Conservation (phyloP, 2,113 vertebrate species). For the Engraulis encrasicolus region DNA sequence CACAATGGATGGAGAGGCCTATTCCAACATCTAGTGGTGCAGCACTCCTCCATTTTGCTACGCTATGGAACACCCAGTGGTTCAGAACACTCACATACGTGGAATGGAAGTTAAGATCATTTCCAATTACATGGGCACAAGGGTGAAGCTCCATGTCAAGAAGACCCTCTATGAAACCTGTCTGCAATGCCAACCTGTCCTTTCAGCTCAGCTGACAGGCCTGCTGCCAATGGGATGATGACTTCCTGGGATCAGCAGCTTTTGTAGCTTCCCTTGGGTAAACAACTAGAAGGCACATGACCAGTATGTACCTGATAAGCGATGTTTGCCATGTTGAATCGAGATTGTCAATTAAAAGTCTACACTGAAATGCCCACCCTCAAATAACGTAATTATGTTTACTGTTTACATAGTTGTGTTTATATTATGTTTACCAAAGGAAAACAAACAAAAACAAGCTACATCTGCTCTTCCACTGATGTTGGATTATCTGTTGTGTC, state of each 20-base stretch:
- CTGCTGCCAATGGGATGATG: slow-evolving; percentile 41
- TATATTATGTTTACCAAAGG: too few species aligned
- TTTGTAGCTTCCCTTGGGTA: slow-evolving; percentile 43
- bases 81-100: neutral
- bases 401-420: too few species aligned
- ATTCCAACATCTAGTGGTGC: too few species aligned
- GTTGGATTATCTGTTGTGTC: too few species aligned
- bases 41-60: slow-evolving; percentile 12
- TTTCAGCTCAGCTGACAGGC: slow-evolving; percentile 48
- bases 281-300: slow-evolving; percentile 40
- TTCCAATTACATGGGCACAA: neutral
- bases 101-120: neutral
- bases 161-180: slow-evolving; percentile 10
- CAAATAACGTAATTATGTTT: too few species aligned
- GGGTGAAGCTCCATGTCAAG: neutral
- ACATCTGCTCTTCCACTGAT: too few species aligned
- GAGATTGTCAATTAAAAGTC: too few species aligned
- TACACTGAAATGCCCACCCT: too few species aligned
- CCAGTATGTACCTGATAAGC: too few species aligned
- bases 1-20: neutral
- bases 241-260: slow-evolving; percentile 35
- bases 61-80: slow-evolving; percentile 4
- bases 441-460: too few species aligned
- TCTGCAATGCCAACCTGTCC: slow-evolving; percentile 43
- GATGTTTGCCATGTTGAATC: too few species aligned